phyloP scores from a whole-genome alignment of 2,888 invertebrate species.

The Volucella bombylans region DNA sequence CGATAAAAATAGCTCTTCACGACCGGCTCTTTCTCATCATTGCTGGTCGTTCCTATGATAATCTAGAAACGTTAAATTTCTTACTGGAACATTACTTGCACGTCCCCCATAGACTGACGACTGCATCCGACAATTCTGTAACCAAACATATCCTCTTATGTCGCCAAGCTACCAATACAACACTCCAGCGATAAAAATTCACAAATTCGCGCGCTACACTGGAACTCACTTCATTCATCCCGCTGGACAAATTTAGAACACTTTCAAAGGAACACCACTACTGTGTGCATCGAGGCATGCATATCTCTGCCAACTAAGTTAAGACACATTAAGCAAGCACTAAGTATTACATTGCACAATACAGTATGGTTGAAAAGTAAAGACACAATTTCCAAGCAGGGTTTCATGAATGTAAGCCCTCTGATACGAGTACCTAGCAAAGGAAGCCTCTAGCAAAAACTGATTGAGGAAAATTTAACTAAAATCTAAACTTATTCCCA shows the following conservation, averaged over 20 bases:
- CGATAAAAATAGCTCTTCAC: too few species aligned
- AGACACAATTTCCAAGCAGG: too few species aligned
- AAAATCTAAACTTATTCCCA: background rate
- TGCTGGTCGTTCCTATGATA: too few species aligned
- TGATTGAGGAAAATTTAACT: too few species aligned
- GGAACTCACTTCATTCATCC: constrained; percentile 2
- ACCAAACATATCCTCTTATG: constrained; percentile 24
- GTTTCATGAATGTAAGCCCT: too few species aligned
- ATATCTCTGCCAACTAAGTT: constrained; percentile 36
- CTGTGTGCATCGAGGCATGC: constrained; percentile 21
- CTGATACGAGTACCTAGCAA: too few species aligned
- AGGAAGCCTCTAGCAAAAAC: too few species aligned
- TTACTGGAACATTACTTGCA: too few species aligned
- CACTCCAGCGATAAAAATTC: constrained; percentile 4
- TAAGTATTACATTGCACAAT: background rate
- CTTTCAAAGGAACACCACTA: constrained; percentile 14
- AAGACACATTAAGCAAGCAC: constrained; percentile 21
- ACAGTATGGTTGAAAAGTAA: constrained; percentile 21
- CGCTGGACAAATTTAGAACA: constrained; percentile 35
- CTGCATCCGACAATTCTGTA: constrained; percentile 15
- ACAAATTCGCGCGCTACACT: background rate
- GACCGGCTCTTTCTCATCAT: too few species aligned
- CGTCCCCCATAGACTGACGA: constrained; percentile 6
- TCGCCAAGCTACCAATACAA: constrained; percentile 2
- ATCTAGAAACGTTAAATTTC: too few species aligned